Conservation (phyloP, 2,888 invertebrate species). For the Apotomis turbidana region DNA sequence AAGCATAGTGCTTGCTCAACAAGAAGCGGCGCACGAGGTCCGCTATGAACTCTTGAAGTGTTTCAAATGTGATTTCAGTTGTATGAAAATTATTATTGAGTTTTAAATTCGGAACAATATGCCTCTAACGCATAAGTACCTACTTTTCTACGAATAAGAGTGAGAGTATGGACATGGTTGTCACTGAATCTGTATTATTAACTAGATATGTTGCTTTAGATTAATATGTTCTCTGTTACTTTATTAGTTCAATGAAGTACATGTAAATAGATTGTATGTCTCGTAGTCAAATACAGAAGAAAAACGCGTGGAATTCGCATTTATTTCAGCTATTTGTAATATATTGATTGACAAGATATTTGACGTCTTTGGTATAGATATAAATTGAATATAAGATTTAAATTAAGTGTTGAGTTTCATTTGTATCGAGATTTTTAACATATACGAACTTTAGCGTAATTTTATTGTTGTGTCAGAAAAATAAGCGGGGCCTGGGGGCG, state of each 20-base stretch:
- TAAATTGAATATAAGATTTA: slow-evolving; percentile 70
- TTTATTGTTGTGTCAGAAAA: background rate
- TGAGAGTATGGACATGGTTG: slow-evolving; percentile 43
- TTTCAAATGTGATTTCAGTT: slow-evolving; percentile 70
- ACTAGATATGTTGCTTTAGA: slow-evolving; percentile 36
- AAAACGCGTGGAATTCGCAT: slow-evolving; percentile 62
- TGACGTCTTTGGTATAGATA: slow-evolving; percentile 59
- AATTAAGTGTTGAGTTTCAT: slow-evolving; percentile 34
- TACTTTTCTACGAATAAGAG: slow-evolving; percentile 34
- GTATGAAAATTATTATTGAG: slow-evolving; percentile 56
- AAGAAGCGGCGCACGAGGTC: slow-evolving; percentile 44
- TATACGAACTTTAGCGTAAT: too few species aligned
- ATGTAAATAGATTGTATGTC: slow-evolving; percentile 47
- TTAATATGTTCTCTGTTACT: slow-evolving; percentile 30
- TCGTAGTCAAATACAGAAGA: slow-evolving; percentile 52
- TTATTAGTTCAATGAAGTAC: slow-evolving; percentile 39
- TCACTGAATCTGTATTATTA: slow-evolving; percentile 41
- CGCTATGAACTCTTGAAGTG: slow-evolving; percentile 50
- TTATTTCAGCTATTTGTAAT: slow-evolving; percentile 62
- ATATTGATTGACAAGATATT: slow-evolving; percentile 37
- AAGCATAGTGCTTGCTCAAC: slow-evolving; percentile 85
- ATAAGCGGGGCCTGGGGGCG: too few species aligned
- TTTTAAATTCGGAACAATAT: slow-evolving; percentile 53
- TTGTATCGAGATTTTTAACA: background rate
- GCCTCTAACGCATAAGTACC: slow-evolving; percentile 46